A percentile compares a stretch with the other conserved stretches of the same genome.
These are phyloP conservation scores for Gopherus flavomarginatus DNA, from an alignment of 2,113 vertebrate genomes.

Conservation along the genomic window DNA sequence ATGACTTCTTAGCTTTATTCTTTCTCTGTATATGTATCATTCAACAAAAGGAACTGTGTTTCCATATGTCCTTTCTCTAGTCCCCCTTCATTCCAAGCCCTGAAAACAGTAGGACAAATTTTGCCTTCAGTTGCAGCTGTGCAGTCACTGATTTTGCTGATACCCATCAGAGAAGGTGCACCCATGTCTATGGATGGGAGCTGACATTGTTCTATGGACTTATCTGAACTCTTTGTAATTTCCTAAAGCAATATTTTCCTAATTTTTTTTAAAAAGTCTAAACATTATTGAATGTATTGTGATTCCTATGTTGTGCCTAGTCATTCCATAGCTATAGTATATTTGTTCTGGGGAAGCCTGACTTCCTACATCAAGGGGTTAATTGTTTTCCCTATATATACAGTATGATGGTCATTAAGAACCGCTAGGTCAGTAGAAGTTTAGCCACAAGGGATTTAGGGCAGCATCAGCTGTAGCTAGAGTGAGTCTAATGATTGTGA, in stretches of 20 bases:
- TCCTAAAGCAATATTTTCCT: neutral
- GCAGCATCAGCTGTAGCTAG: neutral
- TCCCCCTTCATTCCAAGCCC: neutral
- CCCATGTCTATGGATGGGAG: neutral
- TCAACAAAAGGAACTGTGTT: neutral
- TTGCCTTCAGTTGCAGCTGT: neutral
- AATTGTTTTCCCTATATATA: neutral
- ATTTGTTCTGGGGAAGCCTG: neutral
- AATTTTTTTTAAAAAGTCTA: no score
- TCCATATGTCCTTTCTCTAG: neutral
- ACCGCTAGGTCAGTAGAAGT: neutral
- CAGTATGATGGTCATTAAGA: neutral
- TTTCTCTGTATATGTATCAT: neutral
- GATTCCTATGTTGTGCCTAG: no score
- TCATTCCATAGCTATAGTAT: neutral
- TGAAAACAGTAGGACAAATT: neutral
- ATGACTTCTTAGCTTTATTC: neutral
- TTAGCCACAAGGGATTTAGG: neutral
- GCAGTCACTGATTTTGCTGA: neutral
- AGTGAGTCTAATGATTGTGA: neutral
- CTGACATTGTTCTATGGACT: neutral
- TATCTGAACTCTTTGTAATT: neutral
- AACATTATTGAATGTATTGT: no score
- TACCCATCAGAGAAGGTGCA: neutral
- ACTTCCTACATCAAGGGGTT: neutral